phyloP scores from a whole-genome alignment of 2,797 vertebrate genomes.

The Ibycter americanus region DNA sequence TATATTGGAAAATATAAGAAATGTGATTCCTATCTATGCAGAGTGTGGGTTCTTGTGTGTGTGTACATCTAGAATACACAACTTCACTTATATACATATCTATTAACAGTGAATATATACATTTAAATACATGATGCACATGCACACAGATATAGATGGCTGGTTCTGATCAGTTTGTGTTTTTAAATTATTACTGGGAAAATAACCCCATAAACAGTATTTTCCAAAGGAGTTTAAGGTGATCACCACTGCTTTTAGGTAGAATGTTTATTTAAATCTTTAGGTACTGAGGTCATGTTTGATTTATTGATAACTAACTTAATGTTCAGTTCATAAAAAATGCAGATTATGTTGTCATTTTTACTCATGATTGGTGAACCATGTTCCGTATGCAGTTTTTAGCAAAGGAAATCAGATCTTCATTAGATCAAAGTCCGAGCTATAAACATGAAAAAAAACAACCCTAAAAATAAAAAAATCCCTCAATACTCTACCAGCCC shows the following conservation, averaged over 20 bases:
- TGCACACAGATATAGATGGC: accelerated
- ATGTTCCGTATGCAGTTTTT: not conserved
- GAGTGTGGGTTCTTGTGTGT: not conserved
- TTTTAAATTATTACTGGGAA: not conserved
- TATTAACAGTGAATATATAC: not conserved
- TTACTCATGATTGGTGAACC: not conserved
- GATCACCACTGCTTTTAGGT: not conserved
- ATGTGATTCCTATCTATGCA: accelerated
- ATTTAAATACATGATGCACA: not conserved
- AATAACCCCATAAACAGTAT: not conserved
- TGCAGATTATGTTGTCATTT: not conserved
- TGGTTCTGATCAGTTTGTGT: not conserved
- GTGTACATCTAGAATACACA: not conserved
- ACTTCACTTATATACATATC: not conserved
- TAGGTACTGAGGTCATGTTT: not conserved
- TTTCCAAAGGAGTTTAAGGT: not conserved
- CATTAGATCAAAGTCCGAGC: not conserved
- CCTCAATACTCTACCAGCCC: not conserved
- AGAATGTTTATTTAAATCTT: not conserved
- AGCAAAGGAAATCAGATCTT: not conserved
- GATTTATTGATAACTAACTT: not conserved
- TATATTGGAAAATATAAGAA: not conserved
- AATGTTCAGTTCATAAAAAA: not conserved
- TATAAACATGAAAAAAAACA: not conserved
- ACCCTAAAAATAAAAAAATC: not conserved